Evolutionary conservation across 1,140 invertebrate species (phyloP).

Genomic region (Calliopsis andreniformis): DNA sequence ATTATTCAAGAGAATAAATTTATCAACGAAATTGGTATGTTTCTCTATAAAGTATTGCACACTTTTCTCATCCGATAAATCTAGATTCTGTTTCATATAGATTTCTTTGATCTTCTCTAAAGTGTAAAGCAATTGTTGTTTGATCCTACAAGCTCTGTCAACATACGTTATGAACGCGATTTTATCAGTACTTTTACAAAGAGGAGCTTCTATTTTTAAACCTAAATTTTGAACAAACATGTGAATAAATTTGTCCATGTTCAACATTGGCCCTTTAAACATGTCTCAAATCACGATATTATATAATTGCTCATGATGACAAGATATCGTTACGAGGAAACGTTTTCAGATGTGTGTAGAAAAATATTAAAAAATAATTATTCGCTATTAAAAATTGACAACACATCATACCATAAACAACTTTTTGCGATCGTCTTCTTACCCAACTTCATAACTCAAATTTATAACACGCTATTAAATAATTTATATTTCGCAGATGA

Average conservation of each 20-base stretch:
- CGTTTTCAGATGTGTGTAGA: not conserved
- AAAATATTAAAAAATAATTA: conserved; percentile 22
- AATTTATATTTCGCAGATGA: not conserved
- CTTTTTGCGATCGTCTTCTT: not conserved
- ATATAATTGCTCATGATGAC: not conserved
- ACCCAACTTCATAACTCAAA: conserved; percentile 29
- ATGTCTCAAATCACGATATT: conserved; percentile 24
- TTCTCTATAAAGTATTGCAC: conserved; percentile 50
- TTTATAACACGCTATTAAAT: not conserved
- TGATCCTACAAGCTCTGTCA: conserved; percentile 41
- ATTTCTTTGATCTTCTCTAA: conserved; percentile 41
- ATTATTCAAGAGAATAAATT: conserved; percentile 27
- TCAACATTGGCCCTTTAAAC: conserved; percentile 21
- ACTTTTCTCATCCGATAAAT: conserved; percentile 44
- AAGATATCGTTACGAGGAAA: conserved; percentile 5
- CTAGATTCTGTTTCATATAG: conserved; percentile 29
- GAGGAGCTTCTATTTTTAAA: conserved; percentile 2
- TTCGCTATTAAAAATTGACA: conserved; percentile 7
- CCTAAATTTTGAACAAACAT: conserved; percentile 39
- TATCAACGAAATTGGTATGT: conserved; percentile 30
- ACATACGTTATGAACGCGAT: conserved; percentile 23
- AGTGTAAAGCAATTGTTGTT: conserved; percentile 31
- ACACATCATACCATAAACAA: conserved; percentile 7
- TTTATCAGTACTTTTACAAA: conserved; percentile 10
- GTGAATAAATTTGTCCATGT: conserved; percentile 48